Evolutionary conservation across 2,113 vertebrate species (phyloP), one percentile per base, ranked within the genome.

Genomic region (Prietella phreatophila): DNA sequence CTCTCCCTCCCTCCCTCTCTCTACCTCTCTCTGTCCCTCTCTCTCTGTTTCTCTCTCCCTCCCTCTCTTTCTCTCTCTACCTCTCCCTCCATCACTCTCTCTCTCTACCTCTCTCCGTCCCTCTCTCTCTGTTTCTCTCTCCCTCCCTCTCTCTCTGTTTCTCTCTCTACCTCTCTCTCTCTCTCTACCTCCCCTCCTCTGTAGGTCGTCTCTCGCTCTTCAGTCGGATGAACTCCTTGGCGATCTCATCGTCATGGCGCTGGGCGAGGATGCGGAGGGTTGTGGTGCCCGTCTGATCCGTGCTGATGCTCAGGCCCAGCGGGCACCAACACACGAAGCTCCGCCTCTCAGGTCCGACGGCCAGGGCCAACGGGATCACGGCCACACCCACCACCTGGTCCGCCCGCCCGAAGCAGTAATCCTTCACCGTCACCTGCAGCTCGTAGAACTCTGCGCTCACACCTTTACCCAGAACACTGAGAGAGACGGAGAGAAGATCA

Each of bases 271-370:
- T 99, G 53, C 97, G 95, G 88, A 99, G 95, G 82, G 97, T 94
- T 0, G 97, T 99, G 91, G 96, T 89, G 89, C 98, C 98, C 0
- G 98, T 99, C 88, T 99, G 96, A 81, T 99, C 98, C 87, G 96
- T 97, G 89, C 96, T 94, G 79, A 98, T 91, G 81, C 95, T 94
- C 2, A 95, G 95, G 20, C 97, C 97, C 0, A 99, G 93, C 0
- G 98, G 97, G 88, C 97, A 99, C 98, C 97, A 99, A 95, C 97
- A 99, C 82, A 97, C 97, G 84, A 97, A 99, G 94, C 96, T 98
- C 88, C 96, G 97, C 85, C 96, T 96, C 89, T 97, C 96, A 3
- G 95, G 95, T 75, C 99, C 94, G 63, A 99, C 97, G 20, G 97
- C 94, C 88, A 99, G 95, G 94, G 98, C 97, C 88, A 99, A 92